Percentiles rank a stretch among this genome's conserved stretches.
phyloP scores from a whole-genome alignment of 2,888 invertebrate species.

The Andrena camellia region DNA sequence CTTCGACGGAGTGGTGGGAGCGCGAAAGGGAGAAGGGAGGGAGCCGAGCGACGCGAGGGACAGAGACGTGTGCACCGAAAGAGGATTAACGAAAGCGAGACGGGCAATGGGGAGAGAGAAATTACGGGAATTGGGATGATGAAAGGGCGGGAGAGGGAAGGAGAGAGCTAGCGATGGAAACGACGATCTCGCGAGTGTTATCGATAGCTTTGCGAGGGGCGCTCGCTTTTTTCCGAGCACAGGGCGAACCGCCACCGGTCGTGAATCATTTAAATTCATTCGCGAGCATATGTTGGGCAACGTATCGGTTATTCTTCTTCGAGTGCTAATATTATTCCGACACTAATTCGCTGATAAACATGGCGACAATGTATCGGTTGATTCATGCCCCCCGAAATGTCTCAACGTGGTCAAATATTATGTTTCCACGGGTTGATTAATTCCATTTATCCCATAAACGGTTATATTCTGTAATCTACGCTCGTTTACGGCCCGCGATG shows the following conservation, averaged over 20 bases:
- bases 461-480: not conserved
- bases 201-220: not conserved
- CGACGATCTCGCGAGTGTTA: constrained; percentile 9
- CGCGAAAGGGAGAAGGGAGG: constrained; percentile 25
- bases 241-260: not conserved
- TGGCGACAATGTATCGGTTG: not conserved
- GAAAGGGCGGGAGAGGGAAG: constrained; percentile 24
- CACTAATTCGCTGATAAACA: constrained; percentile 5
- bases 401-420: not conserved
- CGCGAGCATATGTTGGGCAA: not conserved
- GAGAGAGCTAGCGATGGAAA: constrained; percentile 34
- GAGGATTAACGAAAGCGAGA: constrained; percentile 27
- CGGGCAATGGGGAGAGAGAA: constrained; percentile 13
- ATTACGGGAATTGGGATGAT: constrained; percentile 21
- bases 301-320: constrained; percentile 13
- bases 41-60: constrained; percentile 13
- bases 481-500: not conserved
- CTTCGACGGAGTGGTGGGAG: constrained; percentile 51
- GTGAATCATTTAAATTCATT: not conserved
- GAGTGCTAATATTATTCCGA: not conserved
- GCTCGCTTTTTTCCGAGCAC: not conserved
- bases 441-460: not conserved
- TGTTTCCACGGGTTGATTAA: constrained; percentile 19
- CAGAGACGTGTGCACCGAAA: constrained; percentile 18
- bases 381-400: constrained; percentile 14